These are phyloP conservation scores for Limulus polyphemus DNA, from an alignment of 2,888 invertebrate species.

Conservation along the genomic window DNA sequence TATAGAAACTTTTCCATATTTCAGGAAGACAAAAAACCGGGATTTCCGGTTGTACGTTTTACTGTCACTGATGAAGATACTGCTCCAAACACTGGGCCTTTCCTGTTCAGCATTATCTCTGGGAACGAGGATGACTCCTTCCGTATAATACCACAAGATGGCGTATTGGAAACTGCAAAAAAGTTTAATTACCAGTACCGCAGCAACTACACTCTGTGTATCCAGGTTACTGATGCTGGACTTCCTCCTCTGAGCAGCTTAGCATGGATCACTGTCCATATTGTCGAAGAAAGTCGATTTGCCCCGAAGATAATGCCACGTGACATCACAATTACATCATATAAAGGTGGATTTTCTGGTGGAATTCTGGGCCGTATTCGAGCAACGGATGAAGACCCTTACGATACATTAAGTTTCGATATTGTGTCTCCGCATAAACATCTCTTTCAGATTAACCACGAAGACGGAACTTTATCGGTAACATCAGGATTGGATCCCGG, in stretches of 20 bases:
- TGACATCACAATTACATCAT: constrained; percentile 66
- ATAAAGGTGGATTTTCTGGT: constrained; percentile 72
- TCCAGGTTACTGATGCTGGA: constrained; percentile 87
- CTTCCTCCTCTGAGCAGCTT: constrained; percentile 77
- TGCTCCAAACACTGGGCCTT: constrained; percentile 75
- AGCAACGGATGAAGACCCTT: constrained; percentile 82
- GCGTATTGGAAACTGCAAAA: constrained; percentile 66
- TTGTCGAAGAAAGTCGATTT: constrained; percentile 90
- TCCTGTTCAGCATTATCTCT: constrained; percentile 73
- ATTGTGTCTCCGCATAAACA: constrained; percentile 40
- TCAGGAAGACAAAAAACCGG: constrained; percentile 71
- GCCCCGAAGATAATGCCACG: constrained; percentile 79
- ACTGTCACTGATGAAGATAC: constrained; percentile 63
- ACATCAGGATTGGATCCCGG: constrained; percentile 67
- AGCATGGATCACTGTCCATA: constrained; percentile 58
- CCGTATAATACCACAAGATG: constrained; percentile 62
- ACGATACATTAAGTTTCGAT: constrained; percentile 65
- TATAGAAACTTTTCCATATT: constrained; percentile 42
- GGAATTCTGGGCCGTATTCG: constrained; percentile 71
- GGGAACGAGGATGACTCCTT: constrained; percentile 80
- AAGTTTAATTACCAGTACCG: constrained; percentile 71
- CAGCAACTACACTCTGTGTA: constrained; percentile 64
- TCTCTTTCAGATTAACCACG: constrained; percentile 62
- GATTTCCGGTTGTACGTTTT: constrained; percentile 64
- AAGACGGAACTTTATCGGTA: constrained; percentile 67